Evolutionary conservation across 2,888 invertebrate species (phyloP).

Genomic region (Scaptomyza cyrtandrae): DNA sequence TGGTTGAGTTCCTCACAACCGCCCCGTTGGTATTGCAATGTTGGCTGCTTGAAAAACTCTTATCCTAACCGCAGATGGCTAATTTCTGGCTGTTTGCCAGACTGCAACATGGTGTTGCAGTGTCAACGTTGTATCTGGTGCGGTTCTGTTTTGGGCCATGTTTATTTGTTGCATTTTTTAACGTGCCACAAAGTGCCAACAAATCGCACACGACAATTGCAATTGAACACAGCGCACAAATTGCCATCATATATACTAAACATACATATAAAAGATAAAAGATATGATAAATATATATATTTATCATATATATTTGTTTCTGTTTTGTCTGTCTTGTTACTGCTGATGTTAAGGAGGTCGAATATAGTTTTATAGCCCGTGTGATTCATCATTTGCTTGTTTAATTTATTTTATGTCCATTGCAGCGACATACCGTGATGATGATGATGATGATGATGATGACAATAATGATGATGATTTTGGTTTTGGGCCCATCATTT

Average conservation of each 20-base stretch:
- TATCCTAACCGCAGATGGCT: slow-evolving; percentile 55
- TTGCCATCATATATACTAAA: slow-evolving; percentile 9
- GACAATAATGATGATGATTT: slow-evolving; percentile 3
- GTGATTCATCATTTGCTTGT: slow-evolving; percentile 45
- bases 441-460: neutral
- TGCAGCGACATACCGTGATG: slow-evolving; percentile 40
- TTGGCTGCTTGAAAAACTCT: slow-evolving; percentile 40
- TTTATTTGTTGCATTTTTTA: slow-evolving; percentile 72
- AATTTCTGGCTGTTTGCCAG: slow-evolving; percentile 66
- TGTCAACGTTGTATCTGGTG: slow-evolving; percentile 22
- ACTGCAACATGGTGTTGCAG: slow-evolving; percentile 27
- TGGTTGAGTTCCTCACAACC: neutral
- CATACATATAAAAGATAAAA: neutral
- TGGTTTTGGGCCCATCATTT: slow-evolving; percentile 9
- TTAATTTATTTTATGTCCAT: slow-evolving; percentile 46
- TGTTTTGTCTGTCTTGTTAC: neutral
- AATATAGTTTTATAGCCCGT: slow-evolving; percentile 18
- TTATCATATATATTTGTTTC: neutral
- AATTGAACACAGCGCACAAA: slow-evolving; percentile 34
- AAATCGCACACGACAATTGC: slow-evolving; percentile 54
- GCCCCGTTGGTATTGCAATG: neutral
- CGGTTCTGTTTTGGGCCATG: slow-evolving; percentile 42
- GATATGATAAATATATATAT: neutral
- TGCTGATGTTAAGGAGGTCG: too few species aligned
- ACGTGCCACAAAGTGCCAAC: slow-evolving; percentile 52